Conservation (phyloP, 2,888 invertebrate genomes). For the Spilosoma lubricipeda region DNA sequence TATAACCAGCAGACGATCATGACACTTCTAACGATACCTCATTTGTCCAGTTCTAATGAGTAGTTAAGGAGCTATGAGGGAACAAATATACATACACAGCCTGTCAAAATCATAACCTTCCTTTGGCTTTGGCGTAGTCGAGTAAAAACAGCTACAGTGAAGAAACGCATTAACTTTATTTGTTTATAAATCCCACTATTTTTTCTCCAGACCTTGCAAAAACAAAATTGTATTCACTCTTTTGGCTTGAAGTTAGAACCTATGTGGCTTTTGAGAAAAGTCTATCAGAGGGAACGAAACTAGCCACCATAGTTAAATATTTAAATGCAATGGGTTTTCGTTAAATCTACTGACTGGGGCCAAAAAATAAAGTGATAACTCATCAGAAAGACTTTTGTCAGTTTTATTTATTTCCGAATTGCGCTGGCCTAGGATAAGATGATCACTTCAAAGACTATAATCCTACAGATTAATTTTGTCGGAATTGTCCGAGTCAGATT, state of each 20-base stretch:
- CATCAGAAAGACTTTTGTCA: slow-evolving; percentile 41
- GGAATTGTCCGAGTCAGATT: slow-evolving; percentile 50
- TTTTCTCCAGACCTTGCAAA: slow-evolving; percentile 31
- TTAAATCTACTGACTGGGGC: slow-evolving; percentile 39
- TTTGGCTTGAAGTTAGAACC: slow-evolving; percentile 28
- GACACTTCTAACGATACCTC: no score
- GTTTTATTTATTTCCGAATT: slow-evolving; percentile 49
- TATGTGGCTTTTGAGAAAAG: slow-evolving; percentile 27
- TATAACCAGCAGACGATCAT: no score
- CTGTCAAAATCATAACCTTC: no score
- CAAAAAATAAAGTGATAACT: slow-evolving; percentile 41
- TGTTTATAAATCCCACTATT: slow-evolving; percentile 41
- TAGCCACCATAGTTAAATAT: slow-evolving; percentile 46
- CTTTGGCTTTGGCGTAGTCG: no score
- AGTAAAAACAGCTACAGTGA: no score
- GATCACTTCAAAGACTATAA: slow-evolving; percentile 45
- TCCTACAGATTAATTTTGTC: slow-evolving; percentile 37
- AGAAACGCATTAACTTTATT: no score
- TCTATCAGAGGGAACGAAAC: neutral
- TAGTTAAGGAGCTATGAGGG: no score
- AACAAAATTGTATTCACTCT: slow-evolving; percentile 41
- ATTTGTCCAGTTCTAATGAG: no score
- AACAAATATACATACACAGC: no score
- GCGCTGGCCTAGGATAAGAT: slow-evolving; percentile 48
- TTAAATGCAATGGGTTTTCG: slow-evolving; percentile 37